These are phyloP conservation scores for Sphenopsis melanotis DNA, from an alignment of 2,797 vertebrate genomes.

Conservation along the genomic window DNA sequence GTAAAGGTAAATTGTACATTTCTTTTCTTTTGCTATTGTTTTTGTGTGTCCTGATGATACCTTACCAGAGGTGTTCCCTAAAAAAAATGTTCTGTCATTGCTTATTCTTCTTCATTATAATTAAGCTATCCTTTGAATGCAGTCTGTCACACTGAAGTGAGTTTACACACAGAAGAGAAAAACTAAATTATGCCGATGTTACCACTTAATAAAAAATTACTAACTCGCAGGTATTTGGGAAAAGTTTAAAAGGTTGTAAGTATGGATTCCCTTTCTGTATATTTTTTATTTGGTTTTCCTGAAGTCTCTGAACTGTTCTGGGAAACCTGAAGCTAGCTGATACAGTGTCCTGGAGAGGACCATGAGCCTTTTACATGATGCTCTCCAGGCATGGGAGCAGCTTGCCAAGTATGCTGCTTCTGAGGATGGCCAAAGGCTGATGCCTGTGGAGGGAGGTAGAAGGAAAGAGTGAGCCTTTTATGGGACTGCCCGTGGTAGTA, in stretches of 20 bases:
- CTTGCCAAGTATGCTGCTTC: neutral
- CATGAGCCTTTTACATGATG: neutral
- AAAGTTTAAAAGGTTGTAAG: neutral
- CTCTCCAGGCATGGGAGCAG: neutral
- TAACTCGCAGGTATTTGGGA: neutral
- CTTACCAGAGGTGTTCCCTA: neutral
- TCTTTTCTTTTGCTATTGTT: neutral
- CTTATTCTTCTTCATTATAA: neutral
- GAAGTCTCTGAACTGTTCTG: neutral
- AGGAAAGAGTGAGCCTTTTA: neutral
- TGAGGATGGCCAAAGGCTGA: neutral
- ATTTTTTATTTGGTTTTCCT: neutral
- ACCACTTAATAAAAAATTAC: neutral
- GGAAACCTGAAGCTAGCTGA: neutral
- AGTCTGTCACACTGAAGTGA: neutral
- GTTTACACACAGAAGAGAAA: neutral
- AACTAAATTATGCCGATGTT: neutral
- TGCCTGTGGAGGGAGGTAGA: neutral
- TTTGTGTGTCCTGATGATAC: neutral
- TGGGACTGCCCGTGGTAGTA: neutral
- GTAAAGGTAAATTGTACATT: neutral
- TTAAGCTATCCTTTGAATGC: neutral
- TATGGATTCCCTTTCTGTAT: neutral
- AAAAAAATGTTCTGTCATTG: neutral
- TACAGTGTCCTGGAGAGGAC: rapidly evolving